Base-by-base conservation (phyloP, 2,113 vertebrate species). In the Mola mola region DNA sequence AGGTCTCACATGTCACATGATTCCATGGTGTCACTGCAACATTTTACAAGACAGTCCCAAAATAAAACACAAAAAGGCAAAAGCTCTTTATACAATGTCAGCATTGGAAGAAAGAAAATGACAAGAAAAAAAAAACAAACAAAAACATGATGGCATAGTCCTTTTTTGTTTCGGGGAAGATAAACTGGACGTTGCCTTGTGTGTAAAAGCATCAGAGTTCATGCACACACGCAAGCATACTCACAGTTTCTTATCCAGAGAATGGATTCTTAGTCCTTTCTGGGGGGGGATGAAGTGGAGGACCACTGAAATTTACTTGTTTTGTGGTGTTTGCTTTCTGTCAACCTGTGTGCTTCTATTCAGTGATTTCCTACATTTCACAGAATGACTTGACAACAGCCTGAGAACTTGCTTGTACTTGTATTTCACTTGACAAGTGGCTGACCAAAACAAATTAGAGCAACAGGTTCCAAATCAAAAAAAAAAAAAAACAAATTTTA, bases 61-160 rank as follows among this genome's bases (percentile, higher is more conserved):
- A 87, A 83, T 58, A 4, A 79, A 90, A 85, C 77, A 62, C 34
- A 22, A 37, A 93, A 89, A 87, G 73, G 66, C 52, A 80, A 75
- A 90, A 85, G 76, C 76, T 81, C 72, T 90, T 87, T 84, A 66
- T 85, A 88, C 82, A 86, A 84, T 58, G 66, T 79, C 77, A 66
- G 56, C 73, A 58, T 69, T 82, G 78, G 41, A 58, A 51, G 40
- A 41, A 68, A 74, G 34, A 62, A 72, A 70, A 75, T 38, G 19
- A 48, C 34, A 36, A 19, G 5, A 20, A 88, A 90, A 92, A 75
- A n/a, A 29, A 57, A 44, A 46, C n/a, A n/a, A n/a, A n/a, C n/a
- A n/a, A n/a, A n/a, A n/a, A n/a, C n/a, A n/a, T n/a, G 17, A 66
- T 60, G 92, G 93, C 88, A 72, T 90, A 88, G 87, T 90, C 92